Conservation (phyloP, 2,113 vertebrate species). For the Callithrix jacchus region DNA sequence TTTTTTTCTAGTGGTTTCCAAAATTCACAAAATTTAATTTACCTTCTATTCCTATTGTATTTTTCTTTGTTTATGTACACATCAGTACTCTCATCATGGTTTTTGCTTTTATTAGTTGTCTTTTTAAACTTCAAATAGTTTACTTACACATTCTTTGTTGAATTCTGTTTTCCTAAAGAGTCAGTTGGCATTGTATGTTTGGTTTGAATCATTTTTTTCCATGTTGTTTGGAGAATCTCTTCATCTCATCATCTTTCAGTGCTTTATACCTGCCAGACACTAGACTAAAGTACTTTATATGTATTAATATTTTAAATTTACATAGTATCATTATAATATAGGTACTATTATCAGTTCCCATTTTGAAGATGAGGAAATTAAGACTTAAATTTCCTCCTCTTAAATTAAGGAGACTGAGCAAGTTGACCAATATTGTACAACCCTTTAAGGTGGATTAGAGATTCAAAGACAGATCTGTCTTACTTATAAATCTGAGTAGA, state of each 20-base stretch:
- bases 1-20: not conserved
- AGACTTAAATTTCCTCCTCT: too few species aligned
- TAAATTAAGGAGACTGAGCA: not conserved
- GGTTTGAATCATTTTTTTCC: not conserved
- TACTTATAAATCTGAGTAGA: not conserved
- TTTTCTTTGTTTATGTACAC: not conserved
- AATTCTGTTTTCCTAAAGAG: not conserved
- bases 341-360: not conserved
- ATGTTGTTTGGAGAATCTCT: not conserved
- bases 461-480: not conserved
- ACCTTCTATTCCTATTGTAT: not conserved
- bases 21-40: not conserved
- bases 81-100: not conserved
- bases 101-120: not conserved
- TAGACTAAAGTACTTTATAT: not conserved
- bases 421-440: not conserved
- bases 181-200: not conserved
- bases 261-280: not conserved
- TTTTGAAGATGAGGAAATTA: not conserved
- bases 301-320: not conserved
- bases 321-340: not conserved
- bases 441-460: not conserved
- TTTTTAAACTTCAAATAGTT: conserved; percentile 17
- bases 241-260: not conserved
- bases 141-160: not conserved